Evolutionary conservation across 2,113 vertebrate genomes (phyloP), one percentile per base, ranked within the genome.

Genomic region (Coptodon rendalli): DNA sequence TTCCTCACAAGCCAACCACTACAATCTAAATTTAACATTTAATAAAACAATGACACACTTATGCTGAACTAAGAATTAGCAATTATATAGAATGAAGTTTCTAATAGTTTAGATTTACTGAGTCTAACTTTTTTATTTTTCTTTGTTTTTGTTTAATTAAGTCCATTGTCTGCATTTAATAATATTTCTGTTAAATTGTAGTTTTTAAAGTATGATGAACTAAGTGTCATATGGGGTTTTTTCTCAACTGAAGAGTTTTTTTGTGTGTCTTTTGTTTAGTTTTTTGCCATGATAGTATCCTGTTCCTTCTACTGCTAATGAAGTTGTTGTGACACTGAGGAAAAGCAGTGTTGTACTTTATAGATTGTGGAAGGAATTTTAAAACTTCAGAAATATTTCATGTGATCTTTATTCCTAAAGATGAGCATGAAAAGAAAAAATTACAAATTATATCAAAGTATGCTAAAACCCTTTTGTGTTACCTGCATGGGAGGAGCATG

Each of bases 91-190:
- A 56, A 56, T 13, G 4, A 56, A 13, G 54, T 56, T 13, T 56
- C 22, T 56, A 24, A 27, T 12, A 4, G 22, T 54, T 27, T 24
- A 27, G n/a, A 56, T 56, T 0, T 0, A 56, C n/a, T 13, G n/a
- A 56, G 6, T 56, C 54, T 13, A 4, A 27, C 3, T 11, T 27
- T 13, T 56, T 56, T 54, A 1, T 11, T 54, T 22, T 53, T 53
- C 0, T 24, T 56, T 57, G 22, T 56, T 56, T 27, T 6, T 56
- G 27, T 59, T 17, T 50, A 50, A 50, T 59, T 31, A 31, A 29
- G 13, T 59, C 14, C 3, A 59, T 31, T 59, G 27, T 56, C 54
- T 56, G 11, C 27, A 29, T 66, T 66, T 36, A 66, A n/a, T 7
- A n/a, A 66, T 7, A 2, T 63, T 19, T 63, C 29, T 63, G 31